Conservation (phyloP, 2,113 vertebrate genomes). For the Mus musculus region GRCm39 chr7:127418501-127419000, state of each 20-base stretch:
- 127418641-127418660: slow-evolving; percentile 7
- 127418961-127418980: not conserved
- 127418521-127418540: not conserved
- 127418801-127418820: not conserved
- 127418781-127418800: not conserved
- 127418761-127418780: not conserved
- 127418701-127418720: not conserved
- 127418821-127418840: not conserved
- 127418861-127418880: not conserved
- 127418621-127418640: not conserved
- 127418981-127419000: not conserved
- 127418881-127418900: not conserved
- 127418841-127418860: not conserved
- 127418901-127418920: not conserved
- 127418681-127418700: not conserved
- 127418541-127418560: not conserved
- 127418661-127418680: not conserved
- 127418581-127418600: not conserved
- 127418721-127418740: not conserved
- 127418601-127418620: not conserved
- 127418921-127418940: not conserved
- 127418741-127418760: not conserved
- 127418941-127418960: not conserved
- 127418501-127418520: not conserved
- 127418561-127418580: not conserved